Percentiles rank a stretch among this genome's conserved stretches.
phyloP scores from a whole-genome alignment of 1,140 invertebrate genomes.

The Belonocnema kinseyi region DNA sequence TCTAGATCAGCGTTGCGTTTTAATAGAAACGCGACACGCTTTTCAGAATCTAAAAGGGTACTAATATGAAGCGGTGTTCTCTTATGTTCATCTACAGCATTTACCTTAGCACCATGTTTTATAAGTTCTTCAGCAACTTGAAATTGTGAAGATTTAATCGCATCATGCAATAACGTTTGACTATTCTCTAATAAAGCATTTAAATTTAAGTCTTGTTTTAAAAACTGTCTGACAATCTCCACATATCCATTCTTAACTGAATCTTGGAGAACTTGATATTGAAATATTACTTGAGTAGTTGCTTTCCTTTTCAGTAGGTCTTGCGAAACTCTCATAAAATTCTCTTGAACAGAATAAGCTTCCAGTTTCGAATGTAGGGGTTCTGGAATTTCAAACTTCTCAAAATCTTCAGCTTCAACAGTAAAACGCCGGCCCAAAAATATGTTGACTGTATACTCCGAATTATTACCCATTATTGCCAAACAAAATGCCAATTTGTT shows the following conservation, averaged over 20 bases:
- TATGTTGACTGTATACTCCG: not conserved
- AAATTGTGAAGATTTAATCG: not conserved
- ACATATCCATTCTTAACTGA: conserved; percentile 33
- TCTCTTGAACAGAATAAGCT: not conserved
- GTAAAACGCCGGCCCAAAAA: not conserved
- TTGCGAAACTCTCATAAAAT: not conserved
- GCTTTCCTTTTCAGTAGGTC: not conserved
- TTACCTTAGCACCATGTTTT: conserved; percentile 43
- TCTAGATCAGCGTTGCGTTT: no score
- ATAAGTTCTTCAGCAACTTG: conserved; percentile 12
- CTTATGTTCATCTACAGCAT: conserved; percentile 31
- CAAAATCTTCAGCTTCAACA: not conserved
- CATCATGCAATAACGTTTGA: conserved; percentile 27
- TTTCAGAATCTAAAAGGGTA: not conserved
- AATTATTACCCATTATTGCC: not conserved
- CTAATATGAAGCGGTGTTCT: conserved; percentile 38
- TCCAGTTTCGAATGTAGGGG: not conserved
- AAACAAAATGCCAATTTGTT: conserved; percentile 9
- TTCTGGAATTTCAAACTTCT: not conserved
- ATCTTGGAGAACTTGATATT: conserved; percentile 32
- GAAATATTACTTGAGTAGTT: not conserved
- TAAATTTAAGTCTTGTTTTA: conserved; percentile 36
- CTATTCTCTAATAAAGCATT: conserved; percentile 61
- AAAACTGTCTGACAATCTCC: conserved; percentile 37
- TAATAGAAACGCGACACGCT: conserved; percentile 26